Evolutionary conservation across 2,113 vertebrate species (phyloP), one percentile per base, ranked within the genome.

Genomic region (Cynoglossus semilaevis): DNA sequence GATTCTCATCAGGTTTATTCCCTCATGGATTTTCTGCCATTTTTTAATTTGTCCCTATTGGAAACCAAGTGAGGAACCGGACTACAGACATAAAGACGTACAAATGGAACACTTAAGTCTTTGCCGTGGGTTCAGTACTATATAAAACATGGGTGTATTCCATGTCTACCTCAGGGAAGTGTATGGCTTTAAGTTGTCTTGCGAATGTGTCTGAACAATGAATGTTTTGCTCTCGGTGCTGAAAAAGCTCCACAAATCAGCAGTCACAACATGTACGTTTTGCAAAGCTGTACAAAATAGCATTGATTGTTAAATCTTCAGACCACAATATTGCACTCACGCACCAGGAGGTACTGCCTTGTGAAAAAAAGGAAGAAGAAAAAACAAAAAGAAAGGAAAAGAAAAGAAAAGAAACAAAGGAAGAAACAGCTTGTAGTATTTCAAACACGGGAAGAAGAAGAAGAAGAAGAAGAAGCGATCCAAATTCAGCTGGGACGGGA

Each of bases 161-260:
- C 70, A 80, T 77, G 78, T 83, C 59, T 83, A 81, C 83, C 83
- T 85, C 80, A 73, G 81, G 84, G 73, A 84, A 88, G 78, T 86
- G 82, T 89, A 91, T 90, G 91, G 91, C 90, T 91, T 89, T 84
- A 87, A 80, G 79, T 85, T 77, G 72, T 83, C 72, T 87, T 56
- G 83, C 79, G 76, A 82, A 83, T 79, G 78, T 69, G 79, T 49
- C 74, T 70, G 74, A 82, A 84, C 38, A 70, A 89, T 76, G 74
- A 83, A 88, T 77, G 76, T 72, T 84, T 87, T 85, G 64, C 85
- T 86, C 80, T 89, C 68, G 72, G 79, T 81, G 83, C 80, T 65
- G 61, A 76, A 80, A 29, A 87, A 87, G 85, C 87, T 86, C 67
- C 84, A 90, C 86, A 84, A 86, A 77, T 86, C 87, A 88, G 89